These are phyloP conservation scores for Horisme vitalbata DNA, from an alignment of 2,888 invertebrate genomes.

Conservation along the genomic window DNA sequence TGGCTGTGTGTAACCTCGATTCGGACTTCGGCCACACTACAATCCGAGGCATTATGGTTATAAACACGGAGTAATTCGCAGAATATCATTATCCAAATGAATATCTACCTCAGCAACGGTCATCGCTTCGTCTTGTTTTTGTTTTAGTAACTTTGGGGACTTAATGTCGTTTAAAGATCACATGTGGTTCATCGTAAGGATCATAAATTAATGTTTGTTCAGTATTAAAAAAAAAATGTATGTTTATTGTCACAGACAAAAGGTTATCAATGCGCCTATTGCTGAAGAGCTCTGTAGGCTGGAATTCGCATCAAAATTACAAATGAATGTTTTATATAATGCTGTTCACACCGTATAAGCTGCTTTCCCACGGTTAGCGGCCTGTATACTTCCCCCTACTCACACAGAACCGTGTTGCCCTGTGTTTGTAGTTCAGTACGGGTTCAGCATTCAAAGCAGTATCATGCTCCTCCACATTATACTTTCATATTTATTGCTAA, in stretches of 20 bases:
- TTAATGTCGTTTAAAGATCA: conserved; percentile 29
- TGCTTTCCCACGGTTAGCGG: conserved; percentile 74
- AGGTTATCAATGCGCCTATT: conserved; percentile 30
- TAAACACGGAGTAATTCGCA: conserved; percentile 78
- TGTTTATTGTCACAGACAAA: conserved; percentile 23
- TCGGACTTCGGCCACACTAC: conserved; percentile 77
- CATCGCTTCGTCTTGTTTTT: conserved; percentile 54
- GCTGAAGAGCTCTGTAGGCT: conserved; percentile 38
- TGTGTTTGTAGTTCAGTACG: conserved; percentile 75
- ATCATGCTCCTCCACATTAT: conserved; percentile 73
- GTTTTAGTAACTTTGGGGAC: conserved; percentile 38
- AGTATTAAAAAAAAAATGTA: conserved; percentile 11
- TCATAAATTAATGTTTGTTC: conserved; percentile 16
- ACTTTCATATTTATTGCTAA: conserved; percentile 78
- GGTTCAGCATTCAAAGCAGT: conserved; percentile 77
- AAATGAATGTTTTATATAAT: conserved; percentile 60
- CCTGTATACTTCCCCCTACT: conserved; percentile 54
- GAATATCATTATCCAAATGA: conserved; percentile 80
- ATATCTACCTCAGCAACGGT: conserved; percentile 59
- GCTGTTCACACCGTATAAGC: conserved; percentile 64
- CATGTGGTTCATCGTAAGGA: conserved; percentile 12
- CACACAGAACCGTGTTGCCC: conserved; percentile 50
- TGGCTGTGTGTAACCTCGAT: conserved; percentile 79
- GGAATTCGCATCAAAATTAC: conserved; percentile 65
- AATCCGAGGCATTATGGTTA: conserved; percentile 71